Evolutionary conservation across 23 tunicate species (phyloP), one percentile per base, ranked within the genome.

Genomic region (Clavelina lepadiformis): DNA sequence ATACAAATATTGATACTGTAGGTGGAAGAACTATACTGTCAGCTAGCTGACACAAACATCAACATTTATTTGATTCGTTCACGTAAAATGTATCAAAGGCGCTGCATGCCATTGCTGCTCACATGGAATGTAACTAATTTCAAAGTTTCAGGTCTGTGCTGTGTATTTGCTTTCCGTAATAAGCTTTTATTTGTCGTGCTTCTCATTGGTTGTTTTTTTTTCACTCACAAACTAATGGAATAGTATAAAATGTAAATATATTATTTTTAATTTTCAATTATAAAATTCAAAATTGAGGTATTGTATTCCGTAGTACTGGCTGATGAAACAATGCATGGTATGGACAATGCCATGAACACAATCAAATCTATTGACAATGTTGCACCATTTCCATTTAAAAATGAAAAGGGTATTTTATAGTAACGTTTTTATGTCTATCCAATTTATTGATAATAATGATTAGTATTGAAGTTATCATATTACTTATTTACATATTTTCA

Each of bases 21-120:
- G 97, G 91, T 89, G 35, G 97, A 89, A 28, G 89, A 89, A 47
- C 77, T 89, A 19, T 89, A 89, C 64, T 51, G 79, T 45, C 79
- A 76, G 54, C 49, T 89, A 75, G 83, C 81, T 31, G 74, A 75
- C 41, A 74, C 83, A 5, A 89, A 75, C 71, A 74, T 80, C 77
- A 63, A 69, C 28, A 89, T 81, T 32, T 89, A 89, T 49, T 58
- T 81, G 61, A 51, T 58, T 8, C 75, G 97, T 20, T 89, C 97
- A 5, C 71, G 75, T 4, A 89, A 81, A 75, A 81, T 89, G 78
- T 89, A 89, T 65, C 31, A 58, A 22, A 62, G 46, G 56, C 83
- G 64, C 0, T 25, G 47, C 26, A 6, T 35, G 24, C n/a, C 75
- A 18, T 49, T 59, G 35, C 74, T 89, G 0, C 46, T 81, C 31